These are phyloP conservation scores for Enteromius fasciolatus DNA, from an alignment of 2,797 vertebrate genomes.

Conservation along the genomic window DNA sequence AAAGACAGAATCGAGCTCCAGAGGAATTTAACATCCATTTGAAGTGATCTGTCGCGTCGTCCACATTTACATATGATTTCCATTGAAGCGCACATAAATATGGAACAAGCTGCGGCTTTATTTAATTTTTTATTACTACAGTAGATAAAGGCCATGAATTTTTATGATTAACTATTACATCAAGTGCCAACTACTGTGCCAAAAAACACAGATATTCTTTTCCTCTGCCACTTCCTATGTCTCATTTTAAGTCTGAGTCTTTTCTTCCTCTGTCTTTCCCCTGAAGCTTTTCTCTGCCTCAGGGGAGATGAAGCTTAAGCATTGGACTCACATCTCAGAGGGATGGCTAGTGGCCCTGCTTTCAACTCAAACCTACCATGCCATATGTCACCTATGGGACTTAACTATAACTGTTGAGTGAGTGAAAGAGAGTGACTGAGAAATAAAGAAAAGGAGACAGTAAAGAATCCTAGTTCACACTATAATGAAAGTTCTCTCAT, in stretches of 20 bases:
- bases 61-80: constrained; percentile 2
- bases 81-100: neutral
- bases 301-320: constrained; percentile 28
- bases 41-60: constrained; percentile 14
- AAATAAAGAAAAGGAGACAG: neutral
- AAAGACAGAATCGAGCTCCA: constrained; percentile 9
- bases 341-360: constrained; percentile 34
- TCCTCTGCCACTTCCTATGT: constrained; percentile 18
- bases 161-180: constrained; percentile 23
- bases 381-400: constrained; percentile 36
- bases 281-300: constrained; percentile 26
- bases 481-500: neutral
- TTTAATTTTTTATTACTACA: constrained; percentile 19
- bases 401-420: neutral
- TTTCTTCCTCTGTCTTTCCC: constrained; percentile 38
- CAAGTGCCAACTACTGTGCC: constrained; percentile 3
- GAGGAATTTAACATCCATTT: constrained; percentile 26
- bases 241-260: neutral
- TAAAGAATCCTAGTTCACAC: neutral
- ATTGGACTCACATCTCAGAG: constrained; percentile 40
- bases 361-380: constrained; percentile 44
- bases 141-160: neutral
- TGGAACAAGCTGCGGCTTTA: constrained; percentile 2
- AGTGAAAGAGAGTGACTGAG: constrained; percentile 14
- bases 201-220: constrained; percentile 22